Base-by-base conservation (phyloP, 1,140 invertebrate genomes). In the Callitettix versicolor region DNA sequence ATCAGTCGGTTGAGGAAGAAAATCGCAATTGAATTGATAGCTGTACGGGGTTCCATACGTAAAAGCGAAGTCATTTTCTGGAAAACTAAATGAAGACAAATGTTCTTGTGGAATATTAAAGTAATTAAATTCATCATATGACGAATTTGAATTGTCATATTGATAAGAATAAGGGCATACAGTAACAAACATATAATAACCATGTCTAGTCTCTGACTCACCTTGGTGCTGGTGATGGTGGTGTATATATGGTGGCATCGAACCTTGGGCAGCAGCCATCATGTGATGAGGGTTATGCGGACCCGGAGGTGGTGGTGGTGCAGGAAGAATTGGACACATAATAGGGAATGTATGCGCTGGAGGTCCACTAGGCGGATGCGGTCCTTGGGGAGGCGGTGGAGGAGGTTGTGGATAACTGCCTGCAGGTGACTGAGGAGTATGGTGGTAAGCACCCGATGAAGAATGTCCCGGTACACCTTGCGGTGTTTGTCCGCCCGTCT, bases 281-380 rank as follows among this genome's bases (percentile, higher is more conserved):
- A 73, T 73, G 57, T 72, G 74, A 52, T 73, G 72, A 43, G 68
- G 67, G 40, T 68, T 64, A 5, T 68, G 75, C 6, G 76, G 74
- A 24, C 74, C 75, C 14, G 70, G 70, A 34, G 71, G 70, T 38
- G 76, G 68, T 62, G 76, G 71, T 60, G 77, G 76, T 53, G 73
- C 73, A 33, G 76, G 73, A 52, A 78, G 66, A 7, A 79, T 68
- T 33, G 76, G 74, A 61, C 79, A 81, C 73, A 81, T 76, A 42
- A 82, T 53, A 72, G 74, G 42, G 77, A 62, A 74, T 78, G 46
- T 67, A 69, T 49, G 73, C 72, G 24, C 70, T 72, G 56, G 74
- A 72, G 30, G 71, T 67, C 55, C 75, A 73, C 1, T 72, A 11
- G 53, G 57, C 1, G 58, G 60, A 18, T 56, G 59, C 7, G 60